Conservation (phyloP, 2,113 vertebrate genomes). For the Acanthisitta chloris region DNA sequence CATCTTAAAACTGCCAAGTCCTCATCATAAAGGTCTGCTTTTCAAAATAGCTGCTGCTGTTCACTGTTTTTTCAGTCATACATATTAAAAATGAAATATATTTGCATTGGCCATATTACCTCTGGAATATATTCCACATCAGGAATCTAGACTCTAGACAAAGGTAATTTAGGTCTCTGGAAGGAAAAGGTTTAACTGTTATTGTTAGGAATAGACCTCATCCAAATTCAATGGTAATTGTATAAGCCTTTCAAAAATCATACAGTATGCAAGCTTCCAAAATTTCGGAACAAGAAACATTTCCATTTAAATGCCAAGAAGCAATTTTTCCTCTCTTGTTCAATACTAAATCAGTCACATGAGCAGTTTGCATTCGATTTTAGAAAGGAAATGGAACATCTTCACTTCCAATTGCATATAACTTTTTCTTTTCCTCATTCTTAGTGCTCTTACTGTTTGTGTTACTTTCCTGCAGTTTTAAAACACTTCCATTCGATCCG, state of each 20-base stretch:
- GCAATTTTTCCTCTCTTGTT: slow-evolving; percentile 48
- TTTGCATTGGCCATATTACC: slow-evolving; percentile 68
- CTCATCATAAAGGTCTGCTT: background rate
- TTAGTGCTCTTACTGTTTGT: background rate
- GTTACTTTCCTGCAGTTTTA: background rate
- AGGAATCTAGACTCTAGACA: slow-evolving; percentile 45
- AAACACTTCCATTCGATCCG: background rate
- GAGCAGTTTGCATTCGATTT: slow-evolving; percentile 55
- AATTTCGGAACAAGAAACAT: slow-evolving; percentile 58
- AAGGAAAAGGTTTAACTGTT: slow-evolving; percentile 72
- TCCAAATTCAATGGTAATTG: slow-evolving; percentile 54
- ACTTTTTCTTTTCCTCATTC: slow-evolving; percentile 40
- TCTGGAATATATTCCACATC: slow-evolving; percentile 58
- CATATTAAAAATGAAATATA: slow-evolving; percentile 60
- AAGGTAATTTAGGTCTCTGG: slow-evolving; percentile 56
- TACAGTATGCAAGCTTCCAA: slow-evolving; percentile 63
- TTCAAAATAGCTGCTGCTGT: slow-evolving; percentile 32
- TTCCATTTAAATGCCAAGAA: slow-evolving; percentile 61
- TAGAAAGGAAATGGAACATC: slow-evolving; percentile 63
- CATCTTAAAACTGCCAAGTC: slow-evolving; percentile 11
- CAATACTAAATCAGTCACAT: slow-evolving; percentile 48
- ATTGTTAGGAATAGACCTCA: slow-evolving; percentile 55
- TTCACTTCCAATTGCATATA: slow-evolving; percentile 49
- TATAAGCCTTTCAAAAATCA: slow-evolving; percentile 60
- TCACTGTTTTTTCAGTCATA: slow-evolving; percentile 41